Percentiles rank a stretch among this genome's conserved stretches.
Conservation (phyloP, 2,888 invertebrate species). For the Odontocerum albicorne region DNA sequence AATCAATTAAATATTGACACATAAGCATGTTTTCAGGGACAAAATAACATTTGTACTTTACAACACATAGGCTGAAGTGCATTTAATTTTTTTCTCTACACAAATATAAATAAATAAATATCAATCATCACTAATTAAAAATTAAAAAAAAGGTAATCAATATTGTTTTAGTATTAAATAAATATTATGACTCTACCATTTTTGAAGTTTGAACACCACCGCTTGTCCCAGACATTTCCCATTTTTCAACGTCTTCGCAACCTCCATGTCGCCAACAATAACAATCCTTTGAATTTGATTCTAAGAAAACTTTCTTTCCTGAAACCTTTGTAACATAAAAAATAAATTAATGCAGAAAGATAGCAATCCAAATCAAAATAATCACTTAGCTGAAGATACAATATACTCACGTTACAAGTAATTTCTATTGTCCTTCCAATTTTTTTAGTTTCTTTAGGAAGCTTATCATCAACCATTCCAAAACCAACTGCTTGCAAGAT, state of each 20-base stretch:
- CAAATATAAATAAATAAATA: too few relatives aligned
- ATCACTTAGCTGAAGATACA: not conserved
- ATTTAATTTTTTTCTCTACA: too few relatives aligned
- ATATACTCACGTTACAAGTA: slow-evolving; percentile 28
- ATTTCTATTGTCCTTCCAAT: slow-evolving; percentile 24
- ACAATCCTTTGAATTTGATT: slow-evolving; percentile 45
- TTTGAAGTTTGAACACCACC: slow-evolving; percentile 46
- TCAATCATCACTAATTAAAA: too few relatives aligned
- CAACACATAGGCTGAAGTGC: too few relatives aligned
- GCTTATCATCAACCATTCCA: slow-evolving; percentile 25
- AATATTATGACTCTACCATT: slow-evolving; percentile 9
- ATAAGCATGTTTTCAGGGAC: too few relatives aligned
- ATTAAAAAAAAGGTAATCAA: too few relatives aligned
- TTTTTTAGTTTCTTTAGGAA: slow-evolving; percentile 6
- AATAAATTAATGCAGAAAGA: not conserved
- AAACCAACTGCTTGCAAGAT: slow-evolving; percentile 36
- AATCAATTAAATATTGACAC: too few relatives aligned
- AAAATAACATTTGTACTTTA: too few relatives aligned
- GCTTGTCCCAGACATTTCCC: slow-evolving; percentile 52
- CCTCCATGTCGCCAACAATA: slow-evolving; percentile 46
- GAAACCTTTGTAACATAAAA: slow-evolving; percentile 49
- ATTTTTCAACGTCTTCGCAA: slow-evolving; percentile 49
- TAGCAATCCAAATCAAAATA: too few relatives aligned
- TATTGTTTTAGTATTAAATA: not conserved
- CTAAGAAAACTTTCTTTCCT: slow-evolving; percentile 51